phyloP scores from a whole-genome alignment of 1,140 invertebrate genomes.

The Leptonema lineaticorne region DNA sequence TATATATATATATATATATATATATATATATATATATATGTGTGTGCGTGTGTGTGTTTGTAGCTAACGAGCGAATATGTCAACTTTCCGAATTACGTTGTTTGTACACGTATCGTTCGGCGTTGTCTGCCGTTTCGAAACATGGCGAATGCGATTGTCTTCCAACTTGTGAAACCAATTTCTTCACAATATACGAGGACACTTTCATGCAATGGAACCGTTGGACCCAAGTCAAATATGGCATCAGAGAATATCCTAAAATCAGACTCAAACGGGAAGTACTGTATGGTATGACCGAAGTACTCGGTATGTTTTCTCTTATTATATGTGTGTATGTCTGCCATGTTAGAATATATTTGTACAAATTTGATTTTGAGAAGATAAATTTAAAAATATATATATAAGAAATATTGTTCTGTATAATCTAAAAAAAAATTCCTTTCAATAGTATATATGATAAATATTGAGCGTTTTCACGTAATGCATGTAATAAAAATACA shows the following conservation, averaged over 20 bases:
- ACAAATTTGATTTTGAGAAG: too few relatives aligned
- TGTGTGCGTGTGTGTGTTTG: not conserved
- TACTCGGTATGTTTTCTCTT: constrained; percentile 34
- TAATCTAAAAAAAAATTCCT: too few relatives aligned
- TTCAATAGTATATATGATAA: too few relatives aligned
- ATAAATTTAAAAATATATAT: not conserved
- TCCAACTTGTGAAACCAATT: constrained; percentile 25
- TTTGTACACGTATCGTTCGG: constrained; percentile 1
- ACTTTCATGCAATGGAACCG: constrained; percentile 21
- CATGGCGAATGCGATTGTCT: constrained; percentile 19
- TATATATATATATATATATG: not conserved
- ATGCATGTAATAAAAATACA: too few relatives aligned
- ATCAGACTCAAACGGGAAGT: constrained; percentile 48
- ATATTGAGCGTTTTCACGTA: too few relatives aligned
- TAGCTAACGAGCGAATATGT: constrained; percentile 29
- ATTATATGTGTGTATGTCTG: not conserved
- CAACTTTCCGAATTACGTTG: constrained; percentile 28
- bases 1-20: not conserved
- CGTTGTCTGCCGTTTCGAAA: not conserved
- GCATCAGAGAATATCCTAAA: constrained; percentile 43
- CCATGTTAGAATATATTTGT: too few relatives aligned
- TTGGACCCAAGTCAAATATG: constrained; percentile 32
- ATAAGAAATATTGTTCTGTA: too few relatives aligned
- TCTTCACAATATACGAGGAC: constrained; percentile 32
- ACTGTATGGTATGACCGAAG: constrained; percentile 50